Percentiles rank a stretch among this genome's conserved stretches.
Evolutionary conservation across 1,140 invertebrate species (phyloP).

Genomic region (Drosophila punjabiensis): DNA sequence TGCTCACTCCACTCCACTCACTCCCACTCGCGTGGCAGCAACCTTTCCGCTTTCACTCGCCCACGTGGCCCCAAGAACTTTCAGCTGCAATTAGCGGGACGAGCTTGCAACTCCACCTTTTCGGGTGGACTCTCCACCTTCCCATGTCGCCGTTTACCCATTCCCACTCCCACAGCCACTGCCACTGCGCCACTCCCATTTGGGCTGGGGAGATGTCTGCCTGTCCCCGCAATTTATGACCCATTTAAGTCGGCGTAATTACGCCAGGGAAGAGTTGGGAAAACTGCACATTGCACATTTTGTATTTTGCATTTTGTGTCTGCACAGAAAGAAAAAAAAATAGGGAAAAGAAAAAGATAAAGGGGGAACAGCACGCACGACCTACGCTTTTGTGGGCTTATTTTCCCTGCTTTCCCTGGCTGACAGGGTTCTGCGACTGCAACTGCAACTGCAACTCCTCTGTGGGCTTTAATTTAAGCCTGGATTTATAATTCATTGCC

Average conservation of each 20-base stretch:
- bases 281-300: constrained; percentile 58
- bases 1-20: neutral
- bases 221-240: constrained; percentile 77
- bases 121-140: constrained; percentile 6
- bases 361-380: constrained; percentile 30
- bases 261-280: constrained; percentile 52
- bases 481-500: constrained; percentile 84
- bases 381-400: constrained; percentile 59
- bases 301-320: constrained; percentile 17
- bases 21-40: constrained; percentile 16
- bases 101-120: constrained; percentile 17
- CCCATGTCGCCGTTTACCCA: neutral
- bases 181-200: constrained; percentile 15
- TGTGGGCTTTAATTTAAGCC: constrained; percentile 80
- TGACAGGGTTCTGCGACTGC: constrained; percentile 5
- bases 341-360: neutral
- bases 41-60: constrained; percentile 51
- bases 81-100: constrained; percentile 57
- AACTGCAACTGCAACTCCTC: constrained; percentile 14
- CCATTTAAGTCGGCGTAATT: constrained; percentile 84
- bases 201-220: constrained; percentile 4
- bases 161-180: neutral
- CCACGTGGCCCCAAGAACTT: constrained; percentile 55
- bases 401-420: constrained; percentile 36
- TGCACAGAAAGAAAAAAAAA: constrained; percentile 1